Evolutionary conservation across 2,888 invertebrate species (phyloP).

Genomic region (Cephus spinipes): DNA sequence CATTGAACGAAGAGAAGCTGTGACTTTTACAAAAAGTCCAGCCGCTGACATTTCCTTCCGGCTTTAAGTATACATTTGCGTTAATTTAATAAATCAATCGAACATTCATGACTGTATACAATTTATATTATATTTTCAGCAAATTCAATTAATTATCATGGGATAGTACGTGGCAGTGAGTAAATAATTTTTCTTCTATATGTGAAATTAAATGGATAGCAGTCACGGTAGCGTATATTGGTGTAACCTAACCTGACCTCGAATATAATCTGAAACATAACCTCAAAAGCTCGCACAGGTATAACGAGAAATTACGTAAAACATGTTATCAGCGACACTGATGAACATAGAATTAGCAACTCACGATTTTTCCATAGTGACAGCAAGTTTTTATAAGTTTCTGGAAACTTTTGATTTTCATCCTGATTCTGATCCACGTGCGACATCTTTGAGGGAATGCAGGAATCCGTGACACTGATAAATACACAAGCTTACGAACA

Average conservation of each 20-base stretch:
- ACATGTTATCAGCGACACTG: background rate
- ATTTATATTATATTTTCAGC: background rate
- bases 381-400: conserved; percentile 44
- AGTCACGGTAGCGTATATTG: background rate
- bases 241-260: background rate
- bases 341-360: conserved; percentile 22
- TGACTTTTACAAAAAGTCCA: background rate
- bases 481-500: background rate
- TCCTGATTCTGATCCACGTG: conserved; percentile 28
- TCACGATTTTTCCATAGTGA: conserved; percentile 52
- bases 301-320: background rate
- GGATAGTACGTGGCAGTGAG: background rate
- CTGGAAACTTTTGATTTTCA: conserved; percentile 34
- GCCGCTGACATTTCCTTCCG: background rate
- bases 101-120: background rate
- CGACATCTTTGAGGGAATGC: conserved; percentile 31
- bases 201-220: background rate
- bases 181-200: background rate
- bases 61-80: background rate
- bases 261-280: background rate
- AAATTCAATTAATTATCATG: no score
- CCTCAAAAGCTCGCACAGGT: background rate
- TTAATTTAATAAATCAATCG: background rate
- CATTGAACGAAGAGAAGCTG: background rate
- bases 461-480: background rate